Percentiles rank a stretch among this genome's conserved stretches.
Evolutionary conservation across 2,888 invertebrate species (phyloP).

Genomic region (Pilophorus perplexus): DNA sequence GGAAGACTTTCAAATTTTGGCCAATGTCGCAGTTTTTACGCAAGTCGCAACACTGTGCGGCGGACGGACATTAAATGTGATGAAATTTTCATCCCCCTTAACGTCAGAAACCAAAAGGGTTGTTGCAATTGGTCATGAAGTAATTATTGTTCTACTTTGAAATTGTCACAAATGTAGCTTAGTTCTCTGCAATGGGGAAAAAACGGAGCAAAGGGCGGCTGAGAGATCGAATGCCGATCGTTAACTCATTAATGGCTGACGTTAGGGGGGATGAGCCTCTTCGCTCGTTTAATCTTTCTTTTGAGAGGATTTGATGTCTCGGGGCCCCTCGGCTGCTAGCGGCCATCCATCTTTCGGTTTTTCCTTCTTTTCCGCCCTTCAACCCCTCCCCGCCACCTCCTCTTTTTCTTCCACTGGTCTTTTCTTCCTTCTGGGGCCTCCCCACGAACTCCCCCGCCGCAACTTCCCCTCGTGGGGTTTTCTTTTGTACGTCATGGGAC

Average conservation of each 20-base stretch:
- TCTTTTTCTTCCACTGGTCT: neutral
- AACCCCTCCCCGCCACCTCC: neutral
- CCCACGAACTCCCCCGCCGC: neutral
- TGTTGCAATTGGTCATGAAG: too few relatives aligned
- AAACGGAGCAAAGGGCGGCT: neutral
- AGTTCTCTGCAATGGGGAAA: too few relatives aligned
- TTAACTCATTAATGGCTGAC: conserved; percentile 46
- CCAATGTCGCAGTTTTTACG: too few relatives aligned
- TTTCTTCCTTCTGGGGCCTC: neutral
- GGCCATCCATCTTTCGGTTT: conserved; percentile 49
- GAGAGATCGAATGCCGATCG: conserved; percentile 43
- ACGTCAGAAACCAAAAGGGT: too few relatives aligned
- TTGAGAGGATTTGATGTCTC: conserved; percentile 47
- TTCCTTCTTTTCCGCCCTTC: conserved; percentile 40
- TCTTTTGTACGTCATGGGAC: neutral
- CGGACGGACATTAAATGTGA: too few relatives aligned
- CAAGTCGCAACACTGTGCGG: too few relatives aligned
- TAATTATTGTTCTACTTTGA: too few relatives aligned
- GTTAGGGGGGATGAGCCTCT: conserved; percentile 39
- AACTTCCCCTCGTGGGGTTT: neutral
- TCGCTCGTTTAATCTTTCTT: conserved; percentile 48
- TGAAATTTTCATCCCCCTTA: too few relatives aligned
- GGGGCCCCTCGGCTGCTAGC: conserved; percentile 46
- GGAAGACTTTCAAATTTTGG: too few relatives aligned
- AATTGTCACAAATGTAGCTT: too few relatives aligned